These are phyloP conservation scores for Acromyrmex echinatior DNA, from an alignment of 1,140 invertebrate species.

Conservation along the genomic window DNA sequence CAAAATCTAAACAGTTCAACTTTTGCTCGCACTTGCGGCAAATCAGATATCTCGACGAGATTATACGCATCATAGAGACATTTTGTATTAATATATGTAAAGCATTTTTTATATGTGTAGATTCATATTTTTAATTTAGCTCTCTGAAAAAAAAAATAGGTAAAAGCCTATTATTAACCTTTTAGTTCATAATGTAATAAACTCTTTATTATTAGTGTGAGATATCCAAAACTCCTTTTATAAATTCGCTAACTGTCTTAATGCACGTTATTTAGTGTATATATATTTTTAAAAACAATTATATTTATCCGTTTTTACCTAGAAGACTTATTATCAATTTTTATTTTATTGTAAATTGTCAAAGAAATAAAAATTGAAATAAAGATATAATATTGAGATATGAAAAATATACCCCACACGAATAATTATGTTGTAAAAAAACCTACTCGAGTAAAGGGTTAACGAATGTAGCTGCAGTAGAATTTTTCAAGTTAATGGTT, in stretches of 20 bases:
- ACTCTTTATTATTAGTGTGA: not conserved
- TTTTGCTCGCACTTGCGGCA: not conserved
- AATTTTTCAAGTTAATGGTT: not conserved
- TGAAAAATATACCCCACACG: too few relatives aligned
- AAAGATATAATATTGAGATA: too few relatives aligned
- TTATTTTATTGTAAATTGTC: too few relatives aligned
- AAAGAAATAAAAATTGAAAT: too few relatives aligned
- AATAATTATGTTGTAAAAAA: too few relatives aligned
- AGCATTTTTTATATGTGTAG: not conserved
- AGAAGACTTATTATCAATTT: too few relatives aligned
- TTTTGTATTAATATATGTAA: constrained; percentile 9
- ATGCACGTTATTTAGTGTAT: too few relatives aligned
- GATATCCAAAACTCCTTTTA: too few relatives aligned
- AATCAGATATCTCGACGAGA: not conserved
- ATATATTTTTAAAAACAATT: too few relatives aligned
- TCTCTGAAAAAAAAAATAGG: not conserved
- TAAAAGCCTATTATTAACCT: not conserved
- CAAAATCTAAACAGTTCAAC: constrained; percentile 84
- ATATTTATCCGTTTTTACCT: too few relatives aligned
- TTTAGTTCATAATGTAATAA: not conserved
- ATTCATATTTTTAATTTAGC: not conserved
- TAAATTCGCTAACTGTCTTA: too few relatives aligned
- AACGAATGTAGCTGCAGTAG: not conserved
- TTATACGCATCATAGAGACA: not conserved
- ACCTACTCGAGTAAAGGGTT: not conserved